Evolutionary conservation across 2,797 vertebrate genomes (phyloP).

Genomic region (Lacerta viridis): DNA sequence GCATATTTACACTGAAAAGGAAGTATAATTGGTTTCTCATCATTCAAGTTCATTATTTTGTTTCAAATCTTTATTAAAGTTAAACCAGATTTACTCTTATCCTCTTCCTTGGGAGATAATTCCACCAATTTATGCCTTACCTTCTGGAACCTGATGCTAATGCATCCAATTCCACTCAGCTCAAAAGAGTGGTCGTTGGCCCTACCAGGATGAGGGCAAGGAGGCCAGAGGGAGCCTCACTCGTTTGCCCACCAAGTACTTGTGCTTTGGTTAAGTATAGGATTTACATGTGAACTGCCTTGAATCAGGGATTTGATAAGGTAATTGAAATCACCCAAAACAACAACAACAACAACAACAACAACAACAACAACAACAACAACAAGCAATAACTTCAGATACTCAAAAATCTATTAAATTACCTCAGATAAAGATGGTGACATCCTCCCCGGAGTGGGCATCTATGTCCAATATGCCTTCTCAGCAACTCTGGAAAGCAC

Average conservation of each 20-base stretch:
- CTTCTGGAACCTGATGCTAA: neutral
- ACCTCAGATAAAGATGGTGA: neutral
- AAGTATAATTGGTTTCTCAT: slow-evolving; percentile 72
- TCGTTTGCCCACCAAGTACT: neutral
- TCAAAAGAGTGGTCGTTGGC: neutral
- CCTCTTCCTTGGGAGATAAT: slow-evolving; percentile 38
- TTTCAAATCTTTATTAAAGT: neutral
- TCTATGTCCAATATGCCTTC: too few species aligned
- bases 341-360: neutral
- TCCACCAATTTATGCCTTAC: neutral
- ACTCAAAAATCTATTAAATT: neutral
- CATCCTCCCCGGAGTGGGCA: too few species aligned
- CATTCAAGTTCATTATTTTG: slow-evolving; percentile 62
- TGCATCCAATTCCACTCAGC: neutral
- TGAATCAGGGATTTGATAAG: neutral
- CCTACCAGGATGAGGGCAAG: neutral
- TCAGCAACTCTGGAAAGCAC: too few species aligned
- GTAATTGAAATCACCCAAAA: neutral
- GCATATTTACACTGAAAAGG: slow-evolving; percentile 70
- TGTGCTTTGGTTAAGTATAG: neutral
- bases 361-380: too few species aligned
- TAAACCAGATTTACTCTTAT: neutral
- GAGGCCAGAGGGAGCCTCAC: neutral
- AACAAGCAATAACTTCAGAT: too few species aligned
- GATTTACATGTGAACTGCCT: neutral